phyloP scores from a whole-genome alignment of 2,888 invertebrate genomes.

The Lasioglossum morio region DNA sequence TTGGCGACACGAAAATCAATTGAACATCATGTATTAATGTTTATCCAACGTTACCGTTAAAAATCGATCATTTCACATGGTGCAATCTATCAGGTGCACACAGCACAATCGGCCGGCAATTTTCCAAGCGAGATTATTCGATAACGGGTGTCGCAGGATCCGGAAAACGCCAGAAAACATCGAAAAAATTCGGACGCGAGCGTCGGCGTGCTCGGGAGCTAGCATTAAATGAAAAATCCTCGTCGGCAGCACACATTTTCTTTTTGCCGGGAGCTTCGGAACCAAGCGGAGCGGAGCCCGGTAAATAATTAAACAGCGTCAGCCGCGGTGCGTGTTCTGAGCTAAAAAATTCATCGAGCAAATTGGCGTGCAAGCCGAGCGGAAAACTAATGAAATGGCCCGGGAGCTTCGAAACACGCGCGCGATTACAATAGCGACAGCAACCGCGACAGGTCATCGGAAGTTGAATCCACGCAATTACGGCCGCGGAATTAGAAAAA shows the following conservation, averaged over 20 bases:
- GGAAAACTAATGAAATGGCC: slow-evolving; percentile 13
- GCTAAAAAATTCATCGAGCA: slow-evolving; percentile 21
- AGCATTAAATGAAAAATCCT: slow-evolving; percentile 28
- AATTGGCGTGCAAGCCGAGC: background rate
- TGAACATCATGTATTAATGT: background rate
- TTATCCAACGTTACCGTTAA: background rate
- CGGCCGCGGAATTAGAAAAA: background rate
- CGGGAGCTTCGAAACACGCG: background rate
- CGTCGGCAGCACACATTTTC: background rate
- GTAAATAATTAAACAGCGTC: slow-evolving; percentile 21
- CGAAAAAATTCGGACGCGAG: background rate
- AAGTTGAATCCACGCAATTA: background rate
- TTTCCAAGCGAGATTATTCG: background rate
- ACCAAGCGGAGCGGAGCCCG: background rate
- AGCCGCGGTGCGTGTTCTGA: background rate
- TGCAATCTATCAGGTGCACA: background rate
- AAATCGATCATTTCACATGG: background rate
- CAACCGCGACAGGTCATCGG: background rate
- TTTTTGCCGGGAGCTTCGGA: background rate
- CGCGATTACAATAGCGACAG: background rate
- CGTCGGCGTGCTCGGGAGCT: background rate
- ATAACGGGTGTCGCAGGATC: background rate
- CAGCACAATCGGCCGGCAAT: background rate
- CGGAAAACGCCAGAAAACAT: background rate
- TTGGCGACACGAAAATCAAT: background rate